Evolutionary conservation across 2,888 invertebrate genomes (phyloP).

Genomic region (Kuschelorhynchus macadamiae): DNA sequence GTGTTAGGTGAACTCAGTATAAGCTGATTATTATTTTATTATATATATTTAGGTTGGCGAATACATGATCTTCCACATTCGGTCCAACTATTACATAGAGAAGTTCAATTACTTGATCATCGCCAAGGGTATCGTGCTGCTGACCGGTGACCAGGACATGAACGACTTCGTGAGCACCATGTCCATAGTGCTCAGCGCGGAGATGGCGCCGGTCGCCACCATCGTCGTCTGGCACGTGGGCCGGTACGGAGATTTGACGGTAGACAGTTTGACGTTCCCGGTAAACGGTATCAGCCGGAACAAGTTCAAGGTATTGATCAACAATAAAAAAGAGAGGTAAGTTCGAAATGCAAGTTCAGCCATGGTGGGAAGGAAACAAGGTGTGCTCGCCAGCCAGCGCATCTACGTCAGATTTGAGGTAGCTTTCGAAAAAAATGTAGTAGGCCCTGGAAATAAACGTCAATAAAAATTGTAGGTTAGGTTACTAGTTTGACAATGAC

Average conservation of each 20-base stretch:
- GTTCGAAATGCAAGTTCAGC: too few species aligned
- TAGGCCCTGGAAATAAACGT: too few species aligned
- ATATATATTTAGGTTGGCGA: constrained; percentile 95
- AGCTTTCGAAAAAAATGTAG: too few species aligned
- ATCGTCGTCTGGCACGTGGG: constrained; percentile 90
- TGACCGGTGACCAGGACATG: constrained; percentile 89
- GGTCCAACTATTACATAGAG: constrained; percentile 91
- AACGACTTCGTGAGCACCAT: constrained; percentile 83
- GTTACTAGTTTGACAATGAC: too few species aligned
- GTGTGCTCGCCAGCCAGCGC: too few species aligned
- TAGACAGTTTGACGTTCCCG: constrained; percentile 95
- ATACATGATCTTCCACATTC: constrained; percentile 94
- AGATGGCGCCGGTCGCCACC: constrained; percentile 94
- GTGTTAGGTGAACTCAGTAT: too few species aligned
- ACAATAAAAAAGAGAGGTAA: constrained; percentile 45
- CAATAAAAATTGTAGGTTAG: too few species aligned
- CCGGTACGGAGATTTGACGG: constrained; percentile 86
- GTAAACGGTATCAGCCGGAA: constrained; percentile 96
- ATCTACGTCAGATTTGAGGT: too few species aligned
- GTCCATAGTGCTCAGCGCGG: constrained; percentile 85
- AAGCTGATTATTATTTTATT: too few species aligned
- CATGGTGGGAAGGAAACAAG: too few species aligned
- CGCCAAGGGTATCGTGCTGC: constrained; percentile 91
- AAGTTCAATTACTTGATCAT: constrained; percentile 92
- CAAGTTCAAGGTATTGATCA: constrained; percentile 72